Base-by-base conservation (phyloP, 2,888 invertebrate species). In the Mesochorus sp. region DNA sequence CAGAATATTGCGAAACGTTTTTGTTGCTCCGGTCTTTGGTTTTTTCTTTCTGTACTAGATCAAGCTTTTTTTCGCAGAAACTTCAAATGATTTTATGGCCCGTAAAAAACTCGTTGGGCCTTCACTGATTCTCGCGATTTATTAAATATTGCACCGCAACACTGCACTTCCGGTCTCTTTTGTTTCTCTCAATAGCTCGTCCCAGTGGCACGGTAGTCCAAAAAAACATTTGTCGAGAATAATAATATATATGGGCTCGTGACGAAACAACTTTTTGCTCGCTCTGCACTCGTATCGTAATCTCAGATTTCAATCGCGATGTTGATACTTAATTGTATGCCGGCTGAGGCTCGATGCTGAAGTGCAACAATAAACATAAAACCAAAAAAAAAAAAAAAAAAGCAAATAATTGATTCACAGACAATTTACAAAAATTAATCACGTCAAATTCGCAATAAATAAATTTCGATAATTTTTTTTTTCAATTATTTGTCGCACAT, bases 81-180 rank as follows among this genome's bases (percentile, higher is more conserved):
- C 24, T 55, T 19, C 26, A 19, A 53, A 19, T 14, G 5, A n/a
- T 28, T n/a, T n/a, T 8, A 6, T 10, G n/a, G 26, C 28, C 19
- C 39, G 42, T 28, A 28, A 53, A 19, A 53, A 17, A 3, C 8
- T 28, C 12, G n/a, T n/a, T n/a, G n/a, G n/a, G n/a, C n/a, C 28
- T 10, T 26, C 49, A 19, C 14, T 26, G 37, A 24, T 49, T 10
- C 47, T 47, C 57, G 62, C 61, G 21, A 39, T 6, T 24, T 39
- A 53, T 37, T 53, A 39, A 53, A n/a, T 6, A 53, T 26, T 14
- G 26, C 53, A 44, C 34, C 57, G 39, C 26, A 42, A 1, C 76
- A 21, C n/a, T n/a, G 39, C 62, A 55, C 70, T 72, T 72, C 77
- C 81, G 49, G 28, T 21, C 17, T 55, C 31, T 47, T 57, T 74